phyloP scores from a whole-genome alignment of 2,113 vertebrate species.

The Melanotaenia duboulayi region DNA sequence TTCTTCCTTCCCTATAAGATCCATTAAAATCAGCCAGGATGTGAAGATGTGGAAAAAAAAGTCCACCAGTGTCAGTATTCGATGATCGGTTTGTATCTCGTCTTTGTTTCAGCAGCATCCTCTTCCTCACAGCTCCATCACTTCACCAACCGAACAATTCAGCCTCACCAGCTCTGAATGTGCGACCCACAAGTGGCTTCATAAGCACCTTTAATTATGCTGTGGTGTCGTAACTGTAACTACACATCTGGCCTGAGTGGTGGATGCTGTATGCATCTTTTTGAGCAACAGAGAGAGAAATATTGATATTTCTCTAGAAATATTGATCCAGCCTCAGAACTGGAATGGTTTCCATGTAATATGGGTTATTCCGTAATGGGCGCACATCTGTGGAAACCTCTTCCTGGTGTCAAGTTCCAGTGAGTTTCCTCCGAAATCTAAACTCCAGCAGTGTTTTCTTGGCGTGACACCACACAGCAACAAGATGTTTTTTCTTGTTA shows the following conservation, averaged over 20 bases:
- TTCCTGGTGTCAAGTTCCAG: conserved; percentile 13
- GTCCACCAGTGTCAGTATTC: background rate
- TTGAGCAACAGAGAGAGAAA: conserved; percentile 4
- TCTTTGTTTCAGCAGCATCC: background rate
- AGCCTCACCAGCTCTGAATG: conserved; percentile 17
- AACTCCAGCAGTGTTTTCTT: conserved; percentile 17
- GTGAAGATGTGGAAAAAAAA: background rate
- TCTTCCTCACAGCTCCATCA: conserved; percentile 11
- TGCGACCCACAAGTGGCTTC: conserved; percentile 47
- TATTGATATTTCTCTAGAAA: conserved; percentile 44
- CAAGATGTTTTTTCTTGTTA: too few species aligned
- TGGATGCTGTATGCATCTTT: conserved; percentile 7
- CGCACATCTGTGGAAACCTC: conserved; percentile 21
- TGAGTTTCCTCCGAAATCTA: conserved; percentile 20
- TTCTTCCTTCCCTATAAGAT: background rate
- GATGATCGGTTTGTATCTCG: background rate
- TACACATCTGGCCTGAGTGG: background rate
- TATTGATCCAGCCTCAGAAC: conserved; percentile 31
- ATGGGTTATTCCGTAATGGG: background rate
- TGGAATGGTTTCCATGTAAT: conserved; percentile 21
- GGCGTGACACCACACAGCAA: background rate
- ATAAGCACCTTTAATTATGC: conserved; percentile 30
- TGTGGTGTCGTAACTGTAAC: conserved; percentile 33
- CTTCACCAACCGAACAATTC: conserved; percentile 48
- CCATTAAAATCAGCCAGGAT: background rate